Evolutionary conservation across 2,113 vertebrate genomes (phyloP).

Genomic region (Vombatus ursinus): DNA sequence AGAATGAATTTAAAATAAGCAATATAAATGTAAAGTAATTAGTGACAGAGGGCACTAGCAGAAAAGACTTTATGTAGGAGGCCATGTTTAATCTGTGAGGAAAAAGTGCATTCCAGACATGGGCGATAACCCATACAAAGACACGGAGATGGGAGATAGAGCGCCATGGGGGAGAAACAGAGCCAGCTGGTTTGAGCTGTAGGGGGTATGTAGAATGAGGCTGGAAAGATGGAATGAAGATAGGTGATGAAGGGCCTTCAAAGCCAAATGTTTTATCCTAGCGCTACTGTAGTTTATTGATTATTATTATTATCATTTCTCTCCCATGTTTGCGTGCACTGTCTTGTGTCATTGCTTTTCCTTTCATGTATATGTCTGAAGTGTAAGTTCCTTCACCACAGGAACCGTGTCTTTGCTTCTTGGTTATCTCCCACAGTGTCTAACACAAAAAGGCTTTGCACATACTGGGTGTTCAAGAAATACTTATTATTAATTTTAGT

Average conservation of each 20-base stretch:
- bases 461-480: not conserved
- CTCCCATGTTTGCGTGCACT: not conserved
- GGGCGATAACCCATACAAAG: not conserved
- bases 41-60: not conserved
- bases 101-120: not conserved
- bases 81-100: not conserved
- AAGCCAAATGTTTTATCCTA: not conserved
- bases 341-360: slow-evolving; percentile 12
- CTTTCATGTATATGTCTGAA: not conserved
- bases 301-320: not conserved
- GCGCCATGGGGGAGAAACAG: not conserved
- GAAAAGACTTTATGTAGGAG: not conserved
- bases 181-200: not conserved
- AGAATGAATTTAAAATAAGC: not conserved
- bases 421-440: not conserved
- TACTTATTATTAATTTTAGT: not conserved
- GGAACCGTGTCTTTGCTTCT: not conserved
- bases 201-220: not conserved
- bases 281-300: not conserved
- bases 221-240: not conserved
- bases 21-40: not conserved
- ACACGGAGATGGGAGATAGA: not conserved
- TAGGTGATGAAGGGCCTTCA: not conserved
- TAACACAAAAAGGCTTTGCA: not conserved
- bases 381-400: slow-evolving; percentile 25